A percentile compares a stretch with the other conserved stretches of the same genome.
Conservation (phyloP, 1,140 invertebrate species). For the Acromyrmex heyeri region DNA sequence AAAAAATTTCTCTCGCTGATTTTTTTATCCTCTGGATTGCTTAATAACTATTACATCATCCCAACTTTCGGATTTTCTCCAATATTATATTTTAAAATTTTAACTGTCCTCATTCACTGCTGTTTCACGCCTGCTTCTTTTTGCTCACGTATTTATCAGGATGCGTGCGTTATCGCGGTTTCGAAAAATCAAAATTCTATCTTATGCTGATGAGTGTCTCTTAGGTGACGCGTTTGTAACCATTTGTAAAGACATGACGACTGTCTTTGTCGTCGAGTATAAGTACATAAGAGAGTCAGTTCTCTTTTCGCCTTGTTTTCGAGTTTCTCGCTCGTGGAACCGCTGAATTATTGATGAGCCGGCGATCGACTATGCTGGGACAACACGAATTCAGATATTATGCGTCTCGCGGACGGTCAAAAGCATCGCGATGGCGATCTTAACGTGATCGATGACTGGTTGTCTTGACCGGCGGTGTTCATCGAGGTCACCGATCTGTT, state of each 20-base stretch:
- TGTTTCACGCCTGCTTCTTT: background rate
- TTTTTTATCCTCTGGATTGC: background rate
- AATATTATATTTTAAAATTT: slow-evolving; percentile 12
- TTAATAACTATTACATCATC: background rate
- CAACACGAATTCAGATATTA: slow-evolving; percentile 75
- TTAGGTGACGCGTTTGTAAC: slow-evolving; percentile 61
- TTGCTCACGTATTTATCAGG: background rate
- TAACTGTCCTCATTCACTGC: background rate
- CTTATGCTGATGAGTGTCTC: slow-evolving; percentile 54
- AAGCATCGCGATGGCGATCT: slow-evolving; percentile 64
- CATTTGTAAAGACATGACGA: slow-evolving; percentile 65
- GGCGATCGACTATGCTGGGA: slow-evolving; percentile 65
- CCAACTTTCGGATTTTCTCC: background rate
- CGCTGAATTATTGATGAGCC: slow-evolving; percentile 81
- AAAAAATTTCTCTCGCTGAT: background rate
- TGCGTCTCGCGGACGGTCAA: slow-evolving; percentile 55
- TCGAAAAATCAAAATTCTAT: slow-evolving; percentile 72
- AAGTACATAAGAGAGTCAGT: slow-evolving; percentile 29
- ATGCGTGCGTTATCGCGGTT: slow-evolving; percentile 39
- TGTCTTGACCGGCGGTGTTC: slow-evolving; percentile 67
- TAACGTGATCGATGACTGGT: slow-evolving; percentile 64
- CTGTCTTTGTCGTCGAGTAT: slow-evolving; percentile 26
- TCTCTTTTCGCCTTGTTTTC: slow-evolving; percentile 77
- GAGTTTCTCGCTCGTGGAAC: slow-evolving; percentile 71
- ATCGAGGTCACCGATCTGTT: slow-evolving; percentile 67